phyloP scores from a whole-genome alignment of 2,797 vertebrate species.

The Pseudochirops cupreus region DNA sequence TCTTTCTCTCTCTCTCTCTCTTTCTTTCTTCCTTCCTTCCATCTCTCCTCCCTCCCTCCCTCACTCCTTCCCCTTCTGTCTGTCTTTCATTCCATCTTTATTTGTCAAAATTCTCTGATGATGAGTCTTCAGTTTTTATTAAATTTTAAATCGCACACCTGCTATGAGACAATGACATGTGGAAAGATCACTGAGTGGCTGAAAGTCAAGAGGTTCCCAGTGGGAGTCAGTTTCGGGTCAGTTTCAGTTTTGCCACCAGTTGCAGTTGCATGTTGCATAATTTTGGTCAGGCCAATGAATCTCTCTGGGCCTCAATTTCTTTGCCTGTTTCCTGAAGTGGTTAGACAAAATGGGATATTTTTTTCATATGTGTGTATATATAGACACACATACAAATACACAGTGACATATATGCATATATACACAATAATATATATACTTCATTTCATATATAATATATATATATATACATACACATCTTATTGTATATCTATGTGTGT shows the following conservation, averaged over 20 bases:
- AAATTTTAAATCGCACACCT: neutral
- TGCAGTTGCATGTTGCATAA: neutral
- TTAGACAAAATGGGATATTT: neutral
- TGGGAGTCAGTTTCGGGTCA: neutral
- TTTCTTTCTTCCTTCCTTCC: too few species aligned
- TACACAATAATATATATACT: too few species aligned
- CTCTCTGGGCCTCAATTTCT: neutral
- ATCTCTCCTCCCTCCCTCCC: too few species aligned
- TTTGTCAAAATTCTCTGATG: neutral
- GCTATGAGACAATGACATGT: neutral
- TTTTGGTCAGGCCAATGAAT: neutral
- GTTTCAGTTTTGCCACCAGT: neutral
- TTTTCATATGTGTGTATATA: neutral
- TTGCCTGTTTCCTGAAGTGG: neutral
- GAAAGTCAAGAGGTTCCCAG: neutral
- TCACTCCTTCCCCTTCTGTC: too few species aligned
- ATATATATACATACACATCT: too few species aligned
- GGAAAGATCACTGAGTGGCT: neutral
- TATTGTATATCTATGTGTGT: neutral
- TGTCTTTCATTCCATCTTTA: too few species aligned
- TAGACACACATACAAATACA: too few species aligned
- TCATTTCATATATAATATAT: too few species aligned
- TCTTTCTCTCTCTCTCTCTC: too few species aligned
- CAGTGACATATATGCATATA: too few species aligned
- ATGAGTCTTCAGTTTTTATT: neutral